Percentiles rank a stretch among this genome's conserved stretches.
Conservation (phyloP, 2,797 vertebrate species). For the Peromyscus nudipes region DNA sequence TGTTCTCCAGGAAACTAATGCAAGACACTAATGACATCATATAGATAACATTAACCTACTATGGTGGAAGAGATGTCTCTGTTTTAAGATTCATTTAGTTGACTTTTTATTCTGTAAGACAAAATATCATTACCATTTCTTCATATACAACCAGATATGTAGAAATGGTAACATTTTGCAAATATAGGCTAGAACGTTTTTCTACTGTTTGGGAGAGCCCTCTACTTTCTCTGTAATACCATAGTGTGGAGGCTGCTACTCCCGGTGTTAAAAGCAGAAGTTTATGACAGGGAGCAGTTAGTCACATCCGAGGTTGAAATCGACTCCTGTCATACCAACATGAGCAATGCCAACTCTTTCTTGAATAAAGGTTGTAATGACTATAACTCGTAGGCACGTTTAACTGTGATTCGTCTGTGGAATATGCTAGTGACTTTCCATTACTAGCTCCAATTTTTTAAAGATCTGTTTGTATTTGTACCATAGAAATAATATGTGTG, state of each 20-base stretch:
- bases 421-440: not conserved
- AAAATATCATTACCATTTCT: not conserved
- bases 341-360: not conserved
- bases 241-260: not conserved
- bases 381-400: not conserved
- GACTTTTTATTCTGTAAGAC: slow-evolving; percentile 12
- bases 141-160: slow-evolving; percentile 1
- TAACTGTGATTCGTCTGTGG: not conserved
- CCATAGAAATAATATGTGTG: slow-evolving; percentile 1
- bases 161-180: slow-evolving; percentile 34
- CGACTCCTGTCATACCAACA: not conserved
- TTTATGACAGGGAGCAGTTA: slow-evolving; percentile 13
- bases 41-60: not conserved
- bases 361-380: slow-evolving; percentile 5
- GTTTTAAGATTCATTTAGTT: slow-evolving; percentile 55
- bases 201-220: not conserved
- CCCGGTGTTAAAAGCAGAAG: not conserved
- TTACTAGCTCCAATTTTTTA: slow-evolving; percentile 19
- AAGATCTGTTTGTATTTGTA: slow-evolving; percentile 2
- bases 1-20: slow-evolving; percentile 27
- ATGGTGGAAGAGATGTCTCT: not conserved
- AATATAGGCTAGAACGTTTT: not conserved
- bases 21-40: not conserved
- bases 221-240: not conserved
- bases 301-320: slow-evolving; percentile 18